Evolutionary conservation across 2,888 invertebrate species (phyloP).

Genomic region (Itoplectis maculator): DNA sequence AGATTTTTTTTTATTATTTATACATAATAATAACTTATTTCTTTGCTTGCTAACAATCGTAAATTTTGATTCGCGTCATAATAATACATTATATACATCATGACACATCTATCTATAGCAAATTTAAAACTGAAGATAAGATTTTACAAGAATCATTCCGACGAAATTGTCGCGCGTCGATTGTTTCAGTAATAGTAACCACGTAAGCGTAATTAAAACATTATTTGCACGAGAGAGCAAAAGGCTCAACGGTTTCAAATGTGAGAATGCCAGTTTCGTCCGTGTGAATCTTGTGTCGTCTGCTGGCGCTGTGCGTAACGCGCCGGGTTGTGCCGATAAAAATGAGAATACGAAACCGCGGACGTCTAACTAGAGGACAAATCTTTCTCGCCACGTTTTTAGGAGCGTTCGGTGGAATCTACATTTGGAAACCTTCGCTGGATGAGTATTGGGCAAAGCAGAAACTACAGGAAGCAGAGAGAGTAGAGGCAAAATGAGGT

Average conservation of each 20-base stretch:
- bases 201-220: too few relatives aligned
- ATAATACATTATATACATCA: neutral
- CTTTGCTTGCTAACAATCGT: neutral
- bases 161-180: too few relatives aligned
- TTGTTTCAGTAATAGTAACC: too few relatives aligned
- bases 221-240: too few relatives aligned
- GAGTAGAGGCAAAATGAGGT: slow-evolving; percentile 54
- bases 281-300: slow-evolving; percentile 31
- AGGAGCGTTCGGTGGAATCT: slow-evolving; percentile 85
- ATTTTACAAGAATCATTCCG: too few relatives aligned
- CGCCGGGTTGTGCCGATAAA: neutral
- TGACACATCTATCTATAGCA: neutral
- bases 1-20: neutral
- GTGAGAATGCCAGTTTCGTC: neutral
- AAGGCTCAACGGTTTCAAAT: too few relatives aligned
- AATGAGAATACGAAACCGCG: slow-evolving; percentile 85
- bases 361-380: slow-evolving; percentile 84
- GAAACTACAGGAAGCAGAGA: neutral
- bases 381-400: slow-evolving; percentile 83
- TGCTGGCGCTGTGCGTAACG: neutral
- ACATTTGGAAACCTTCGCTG: slow-evolving; percentile 86
- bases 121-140: too few relatives aligned
- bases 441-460: slow-evolving; percentile 60
- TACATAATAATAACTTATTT: neutral
- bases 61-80: neutral